Conservation (phyloP, 2,797 vertebrate genomes). For the Paguma larvata region DNA sequence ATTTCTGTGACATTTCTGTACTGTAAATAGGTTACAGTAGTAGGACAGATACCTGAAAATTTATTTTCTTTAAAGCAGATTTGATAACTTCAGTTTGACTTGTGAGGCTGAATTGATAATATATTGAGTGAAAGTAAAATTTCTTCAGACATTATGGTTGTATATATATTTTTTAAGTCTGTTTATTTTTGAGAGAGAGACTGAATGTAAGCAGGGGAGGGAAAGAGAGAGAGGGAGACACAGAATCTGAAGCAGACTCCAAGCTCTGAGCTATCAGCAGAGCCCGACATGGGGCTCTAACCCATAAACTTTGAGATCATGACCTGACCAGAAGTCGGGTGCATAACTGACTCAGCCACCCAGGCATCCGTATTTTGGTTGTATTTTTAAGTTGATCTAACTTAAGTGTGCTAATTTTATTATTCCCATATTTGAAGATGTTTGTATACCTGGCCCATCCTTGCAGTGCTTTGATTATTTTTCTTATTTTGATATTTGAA, state of each 20-base stretch:
- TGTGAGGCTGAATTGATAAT: constrained; percentile 38
- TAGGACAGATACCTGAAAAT: constrained; percentile 26
- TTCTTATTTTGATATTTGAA: constrained; percentile 62
- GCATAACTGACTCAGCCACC: too few relatives aligned
- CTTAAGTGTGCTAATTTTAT: constrained; percentile 35
- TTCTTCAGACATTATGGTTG: neutral
- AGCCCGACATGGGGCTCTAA: too few relatives aligned
- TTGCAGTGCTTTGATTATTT: constrained; percentile 47
- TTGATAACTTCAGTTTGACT: constrained; percentile 46
- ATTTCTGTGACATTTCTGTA: constrained; percentile 38
- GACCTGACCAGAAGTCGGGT: too few relatives aligned
- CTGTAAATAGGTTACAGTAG: constrained; percentile 5
- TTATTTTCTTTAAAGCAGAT: constrained; percentile 45
- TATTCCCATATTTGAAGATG: neutral
- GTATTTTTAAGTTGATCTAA: constrained; percentile 40
- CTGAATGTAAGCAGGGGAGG: too few relatives aligned
- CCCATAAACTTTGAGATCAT: too few relatives aligned
- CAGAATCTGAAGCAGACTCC: too few relatives aligned
- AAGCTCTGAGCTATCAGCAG: too few relatives aligned
- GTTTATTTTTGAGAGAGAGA: too few relatives aligned
- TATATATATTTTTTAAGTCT: constrained; percentile 26
- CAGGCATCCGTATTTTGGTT: neutral
- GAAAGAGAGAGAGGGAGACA: too few relatives aligned
- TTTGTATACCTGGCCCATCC: neutral
- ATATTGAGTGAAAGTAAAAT: constrained; percentile 49